Percentiles rank a stretch among this genome's conserved stretches.
Conservation (phyloP, 2,797 vertebrate species). For the Sebastes miniatus region DNA sequence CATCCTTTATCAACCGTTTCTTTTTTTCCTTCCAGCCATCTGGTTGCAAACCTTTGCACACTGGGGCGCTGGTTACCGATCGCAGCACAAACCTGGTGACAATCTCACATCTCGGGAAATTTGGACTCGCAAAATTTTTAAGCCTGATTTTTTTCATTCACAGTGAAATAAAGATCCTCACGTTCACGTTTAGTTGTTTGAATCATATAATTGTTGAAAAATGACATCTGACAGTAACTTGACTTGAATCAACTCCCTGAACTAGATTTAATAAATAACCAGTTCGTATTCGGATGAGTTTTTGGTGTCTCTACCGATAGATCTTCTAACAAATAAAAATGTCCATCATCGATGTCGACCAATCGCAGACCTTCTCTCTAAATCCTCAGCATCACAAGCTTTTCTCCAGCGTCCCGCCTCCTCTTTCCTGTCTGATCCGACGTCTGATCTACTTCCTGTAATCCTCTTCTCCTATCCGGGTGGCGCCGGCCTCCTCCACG, state of each 20-base stretch:
- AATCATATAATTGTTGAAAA: background rate
- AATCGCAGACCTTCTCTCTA: slow-evolving; percentile 49
- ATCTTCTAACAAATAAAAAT: slow-evolving; percentile 16
- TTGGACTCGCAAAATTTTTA: background rate
- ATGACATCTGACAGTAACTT: background rate
- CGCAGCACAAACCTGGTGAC: background rate
- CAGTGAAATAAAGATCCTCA: background rate
- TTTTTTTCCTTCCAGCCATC: background rate
- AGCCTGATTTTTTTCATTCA: background rate
- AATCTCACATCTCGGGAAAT: background rate
- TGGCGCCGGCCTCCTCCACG: slow-evolving; percentile 71
- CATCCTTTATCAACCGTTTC: background rate
- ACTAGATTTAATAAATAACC: slow-evolving; percentile 3
- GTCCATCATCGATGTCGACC: slow-evolving; percentile 15
- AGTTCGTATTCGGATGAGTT: background rate
- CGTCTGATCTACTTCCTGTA: slow-evolving; percentile 77
- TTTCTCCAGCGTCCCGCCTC: background rate
- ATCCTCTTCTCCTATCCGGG: slow-evolving; percentile 78
- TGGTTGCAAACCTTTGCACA: background rate
- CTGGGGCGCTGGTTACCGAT: background rate
- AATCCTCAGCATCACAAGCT: background rate
- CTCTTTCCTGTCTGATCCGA: background rate
- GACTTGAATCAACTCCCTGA: background rate
- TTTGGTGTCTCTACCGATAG: background rate
- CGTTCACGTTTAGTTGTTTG: background rate